Evolutionary conservation across 2,888 invertebrate species (phyloP).

Genomic region (Ectemnius cavifrons): DNA sequence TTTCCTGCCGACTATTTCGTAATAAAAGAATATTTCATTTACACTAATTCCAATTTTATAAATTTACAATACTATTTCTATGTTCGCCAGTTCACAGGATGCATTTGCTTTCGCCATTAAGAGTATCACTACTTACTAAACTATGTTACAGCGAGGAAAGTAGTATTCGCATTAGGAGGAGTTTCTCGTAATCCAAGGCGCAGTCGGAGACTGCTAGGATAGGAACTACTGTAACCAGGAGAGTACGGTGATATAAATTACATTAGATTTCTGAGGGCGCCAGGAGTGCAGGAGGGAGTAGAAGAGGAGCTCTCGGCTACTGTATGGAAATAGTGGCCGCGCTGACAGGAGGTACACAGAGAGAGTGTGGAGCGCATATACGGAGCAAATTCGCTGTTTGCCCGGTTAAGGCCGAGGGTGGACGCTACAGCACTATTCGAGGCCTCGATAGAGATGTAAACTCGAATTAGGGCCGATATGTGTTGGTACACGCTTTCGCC

Average conservation of each 20-base stretch:
- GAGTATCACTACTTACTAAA: too few relatives aligned
- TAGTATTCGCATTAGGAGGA: background rate
- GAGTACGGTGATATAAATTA: slow-evolving; percentile 26
- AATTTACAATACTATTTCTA: too few relatives aligned
- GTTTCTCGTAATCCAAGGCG: background rate
- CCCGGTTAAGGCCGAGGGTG: slow-evolving; percentile 22
- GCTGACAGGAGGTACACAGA: slow-evolving; percentile 18
- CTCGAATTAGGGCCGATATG: slow-evolving; percentile 51
- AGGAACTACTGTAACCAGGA: background rate
- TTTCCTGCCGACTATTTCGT: too few relatives aligned
- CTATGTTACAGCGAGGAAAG: background rate
- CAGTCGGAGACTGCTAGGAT: background rate
- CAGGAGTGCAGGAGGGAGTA: slow-evolving; percentile 18
- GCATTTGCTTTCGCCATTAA: too few relatives aligned
- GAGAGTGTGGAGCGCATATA: slow-evolving; percentile 12
- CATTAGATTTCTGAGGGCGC: slow-evolving; percentile 32
- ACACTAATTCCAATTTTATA: too few relatives aligned
- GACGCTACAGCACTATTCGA: slow-evolving; percentile 14
- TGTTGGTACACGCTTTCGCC: background rate
- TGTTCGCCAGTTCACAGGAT: too few relatives aligned
- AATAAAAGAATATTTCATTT: too few relatives aligned
- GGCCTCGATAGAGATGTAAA: slow-evolving; percentile 59
- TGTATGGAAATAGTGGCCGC: slow-evolving; percentile 14
- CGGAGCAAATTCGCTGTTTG: slow-evolving; percentile 42
- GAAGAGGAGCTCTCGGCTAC: slow-evolving; percentile 12